Evolutionary conservation across 2,113 vertebrate genomes (phyloP).

Genomic region (Capreolus pygargus): DNA sequence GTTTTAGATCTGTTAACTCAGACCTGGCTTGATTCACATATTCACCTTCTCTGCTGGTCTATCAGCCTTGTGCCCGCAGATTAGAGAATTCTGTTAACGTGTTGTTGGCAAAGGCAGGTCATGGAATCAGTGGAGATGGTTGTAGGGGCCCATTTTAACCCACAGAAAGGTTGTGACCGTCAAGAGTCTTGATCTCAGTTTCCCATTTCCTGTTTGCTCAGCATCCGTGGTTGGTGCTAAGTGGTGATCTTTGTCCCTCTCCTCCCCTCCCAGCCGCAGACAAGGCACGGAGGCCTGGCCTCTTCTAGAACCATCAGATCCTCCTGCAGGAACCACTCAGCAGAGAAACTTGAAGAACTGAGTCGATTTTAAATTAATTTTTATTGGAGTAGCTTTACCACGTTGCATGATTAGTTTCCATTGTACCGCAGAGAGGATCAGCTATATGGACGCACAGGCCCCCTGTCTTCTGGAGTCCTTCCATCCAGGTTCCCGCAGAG

Average conservation of each 20-base stretch:
- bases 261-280: neutral
- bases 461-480: neutral
- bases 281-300: neutral
- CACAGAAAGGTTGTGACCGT: neutral
- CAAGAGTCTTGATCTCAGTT: neutral
- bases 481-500: accelerated
- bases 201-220: neutral
- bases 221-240: neutral
- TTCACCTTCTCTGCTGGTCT: accelerated
- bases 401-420: neutral
- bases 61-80: accelerated
- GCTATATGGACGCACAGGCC: accelerated
- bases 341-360: neutral
- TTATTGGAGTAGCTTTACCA: neutral
- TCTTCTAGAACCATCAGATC: neutral
- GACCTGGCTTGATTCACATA: neutral
- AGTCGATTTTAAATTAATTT: neutral
- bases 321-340: neutral
- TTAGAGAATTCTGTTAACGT: neutral
- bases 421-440: neutral
- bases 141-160: neutral
- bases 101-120: neutral
- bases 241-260: no score
- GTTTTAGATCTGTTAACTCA: neutral
- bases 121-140: neutral